These are phyloP conservation scores for Phylloscopus collybita DNA, from an alignment of 2,797 vertebrate species.

Conservation along the genomic window DNA sequence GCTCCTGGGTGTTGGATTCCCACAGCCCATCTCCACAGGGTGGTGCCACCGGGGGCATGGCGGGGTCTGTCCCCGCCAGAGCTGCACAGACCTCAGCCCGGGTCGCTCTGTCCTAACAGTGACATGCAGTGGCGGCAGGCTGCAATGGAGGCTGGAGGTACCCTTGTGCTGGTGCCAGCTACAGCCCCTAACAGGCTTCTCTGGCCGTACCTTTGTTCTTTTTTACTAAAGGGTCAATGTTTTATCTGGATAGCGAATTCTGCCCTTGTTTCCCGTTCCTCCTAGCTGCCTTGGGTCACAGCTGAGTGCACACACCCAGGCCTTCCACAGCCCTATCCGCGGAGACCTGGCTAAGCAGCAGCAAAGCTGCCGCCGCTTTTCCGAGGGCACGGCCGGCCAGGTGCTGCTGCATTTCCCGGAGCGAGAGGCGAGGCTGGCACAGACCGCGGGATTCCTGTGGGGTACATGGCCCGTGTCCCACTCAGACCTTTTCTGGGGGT, in stretches of 20 bases:
- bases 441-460: too few relatives aligned
- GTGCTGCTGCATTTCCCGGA: background rate
- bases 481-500: background rate
- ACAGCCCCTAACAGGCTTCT: background rate
- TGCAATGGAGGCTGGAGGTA: background rate
- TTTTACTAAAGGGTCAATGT: background rate
- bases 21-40: background rate
- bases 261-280: background rate
- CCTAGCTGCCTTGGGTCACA: fast-evolving
- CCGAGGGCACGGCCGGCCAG: fast-evolving
- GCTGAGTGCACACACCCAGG: fast-evolving
- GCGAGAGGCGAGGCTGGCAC: background rate
- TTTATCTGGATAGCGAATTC: background rate
- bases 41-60: background rate
- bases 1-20: background rate
- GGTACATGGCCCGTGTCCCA: fast-evolving
- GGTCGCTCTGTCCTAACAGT: constrained; percentile 29
- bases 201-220: fast-evolving
- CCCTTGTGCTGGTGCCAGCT: background rate
- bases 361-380: fast-evolving
- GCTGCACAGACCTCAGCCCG: background rate
- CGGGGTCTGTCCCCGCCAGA: background rate
- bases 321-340: fast-evolving
- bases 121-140: constrained; percentile 39
- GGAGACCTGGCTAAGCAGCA: background rate